Conservation (phyloP, 2,797 vertebrate genomes). For the Hypotaenidia okinawae region DNA sequence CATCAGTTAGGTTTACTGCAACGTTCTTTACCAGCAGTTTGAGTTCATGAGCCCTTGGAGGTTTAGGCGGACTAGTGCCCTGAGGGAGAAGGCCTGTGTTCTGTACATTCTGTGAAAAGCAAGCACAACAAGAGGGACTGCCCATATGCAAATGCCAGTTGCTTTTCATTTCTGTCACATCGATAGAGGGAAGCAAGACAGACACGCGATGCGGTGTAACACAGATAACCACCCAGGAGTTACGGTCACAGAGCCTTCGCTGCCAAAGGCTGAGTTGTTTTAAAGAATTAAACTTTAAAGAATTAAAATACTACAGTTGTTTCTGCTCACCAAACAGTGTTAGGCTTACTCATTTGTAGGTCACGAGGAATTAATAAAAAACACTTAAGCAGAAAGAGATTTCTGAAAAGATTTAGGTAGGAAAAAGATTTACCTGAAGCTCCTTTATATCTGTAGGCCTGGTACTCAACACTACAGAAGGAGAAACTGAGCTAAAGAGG, state of each 20-base stretch:
- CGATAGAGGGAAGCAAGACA: not conserved
- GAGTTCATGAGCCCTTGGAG: slow-evolving; percentile 92
- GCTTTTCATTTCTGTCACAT: not conserved
- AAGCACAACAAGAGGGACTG: not conserved
- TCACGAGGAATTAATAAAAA: not conserved
- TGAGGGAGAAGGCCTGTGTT: slow-evolving; percentile 59
- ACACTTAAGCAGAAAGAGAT: not conserved
- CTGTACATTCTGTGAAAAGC: slow-evolving; percentile 76
- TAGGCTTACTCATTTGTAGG: not conserved
- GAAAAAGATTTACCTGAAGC: slow-evolving; percentile 78
- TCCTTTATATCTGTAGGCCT: slow-evolving; percentile 80
- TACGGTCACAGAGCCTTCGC: not conserved
- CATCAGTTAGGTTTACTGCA: slow-evolving; percentile 73
- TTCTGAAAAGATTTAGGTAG: not conserved
- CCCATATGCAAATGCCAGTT: not conserved
- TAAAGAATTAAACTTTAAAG: not conserved
- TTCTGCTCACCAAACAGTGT: not conserved
- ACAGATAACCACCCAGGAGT: not conserved
- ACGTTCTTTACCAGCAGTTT: slow-evolving; percentile 92
- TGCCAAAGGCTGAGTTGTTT: not conserved
- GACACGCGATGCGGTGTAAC: not conserved
- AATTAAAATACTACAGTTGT: not conserved
- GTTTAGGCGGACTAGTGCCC: slow-evolving; percentile 90
- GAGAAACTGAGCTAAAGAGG: slow-evolving; percentile 81
- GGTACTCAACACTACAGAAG: slow-evolving; percentile 86